Conservation (phyloP, 2,888 invertebrate genomes). For the Calliphora vomitoria region DNA sequence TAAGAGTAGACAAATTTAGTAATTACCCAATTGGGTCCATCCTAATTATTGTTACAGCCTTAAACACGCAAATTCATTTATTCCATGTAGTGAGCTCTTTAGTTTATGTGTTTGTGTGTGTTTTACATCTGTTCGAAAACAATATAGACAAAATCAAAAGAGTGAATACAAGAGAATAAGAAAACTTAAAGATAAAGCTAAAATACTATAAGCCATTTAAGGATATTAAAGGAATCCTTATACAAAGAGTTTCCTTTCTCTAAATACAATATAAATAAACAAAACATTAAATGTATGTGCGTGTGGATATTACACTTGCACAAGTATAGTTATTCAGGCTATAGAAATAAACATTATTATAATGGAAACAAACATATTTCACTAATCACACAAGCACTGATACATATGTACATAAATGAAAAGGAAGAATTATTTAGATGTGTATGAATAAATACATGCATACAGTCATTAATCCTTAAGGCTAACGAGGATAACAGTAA, state of each 20-base stretch:
- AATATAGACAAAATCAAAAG: neutral
- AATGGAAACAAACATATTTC: constrained; percentile 30
- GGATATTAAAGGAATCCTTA: constrained; percentile 40
- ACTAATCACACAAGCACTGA: neutral
- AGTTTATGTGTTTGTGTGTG: neutral
- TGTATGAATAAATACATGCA: no score
- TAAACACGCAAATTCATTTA: constrained; percentile 56
- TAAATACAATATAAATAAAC: constrained; percentile 24
- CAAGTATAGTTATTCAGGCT: neutral
- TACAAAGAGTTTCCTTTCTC: neutral
- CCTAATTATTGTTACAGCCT: neutral
- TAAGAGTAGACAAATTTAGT: no score
- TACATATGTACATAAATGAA: neutral
- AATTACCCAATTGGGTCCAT: no score
- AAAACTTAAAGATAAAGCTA: constrained; percentile 18
- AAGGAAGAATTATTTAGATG: neutral
- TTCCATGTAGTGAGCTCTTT: neutral
- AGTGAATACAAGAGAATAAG: neutral
- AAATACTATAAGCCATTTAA: constrained; percentile 48
- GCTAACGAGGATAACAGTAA: neutral
- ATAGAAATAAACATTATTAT: constrained; percentile 9
- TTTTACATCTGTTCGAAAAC: neutral
- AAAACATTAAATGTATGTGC: neutral
- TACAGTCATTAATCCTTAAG: neutral
- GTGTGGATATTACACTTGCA: neutral